These are phyloP conservation scores for Poeciliopsis turneri DNA, from an alignment of 2,797 vertebrate species.

Conservation along the genomic window DNA sequence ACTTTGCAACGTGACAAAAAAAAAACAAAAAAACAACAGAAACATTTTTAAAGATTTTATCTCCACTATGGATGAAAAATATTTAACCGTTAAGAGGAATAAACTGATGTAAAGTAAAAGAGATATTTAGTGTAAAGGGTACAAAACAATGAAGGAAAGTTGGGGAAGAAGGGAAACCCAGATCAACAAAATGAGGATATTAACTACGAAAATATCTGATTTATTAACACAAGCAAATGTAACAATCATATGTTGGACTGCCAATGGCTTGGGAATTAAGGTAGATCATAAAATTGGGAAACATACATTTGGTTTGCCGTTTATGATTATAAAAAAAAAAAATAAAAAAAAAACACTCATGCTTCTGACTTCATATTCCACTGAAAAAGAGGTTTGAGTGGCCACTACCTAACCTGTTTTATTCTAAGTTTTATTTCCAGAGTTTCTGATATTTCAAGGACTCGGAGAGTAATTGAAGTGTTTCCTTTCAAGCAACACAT, in stretches of 20 bases:
- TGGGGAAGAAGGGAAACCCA: neutral
- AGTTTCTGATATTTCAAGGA: slow-evolving; percentile 5
- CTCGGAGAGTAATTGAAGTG: neutral
- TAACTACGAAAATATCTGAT: neutral
- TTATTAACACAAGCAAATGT: neutral
- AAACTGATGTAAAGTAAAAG: neutral
- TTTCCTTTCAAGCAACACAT: slow-evolving; percentile 37
- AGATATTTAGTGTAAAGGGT: neutral
- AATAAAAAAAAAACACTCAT: neutral
- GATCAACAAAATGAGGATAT: neutral
- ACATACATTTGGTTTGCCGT: neutral
- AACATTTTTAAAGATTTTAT: neutral
- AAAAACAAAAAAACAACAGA: neutral
- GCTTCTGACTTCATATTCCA: neutral
- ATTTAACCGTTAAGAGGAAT: neutral
- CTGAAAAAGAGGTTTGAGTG: neutral
- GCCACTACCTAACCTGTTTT: slow-evolving; percentile 3
- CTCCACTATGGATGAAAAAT: neutral
- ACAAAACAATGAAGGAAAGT: neutral
- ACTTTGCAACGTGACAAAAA: neutral
- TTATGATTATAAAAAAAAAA: neutral
- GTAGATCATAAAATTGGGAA: neutral
- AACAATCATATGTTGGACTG: neutral
- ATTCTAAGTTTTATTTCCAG: slow-evolving; percentile 1
- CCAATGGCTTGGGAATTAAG: neutral